Evolutionary conservation across 1,140 invertebrate species (phyloP).

Genomic region (Drosophila setifemur): DNA sequence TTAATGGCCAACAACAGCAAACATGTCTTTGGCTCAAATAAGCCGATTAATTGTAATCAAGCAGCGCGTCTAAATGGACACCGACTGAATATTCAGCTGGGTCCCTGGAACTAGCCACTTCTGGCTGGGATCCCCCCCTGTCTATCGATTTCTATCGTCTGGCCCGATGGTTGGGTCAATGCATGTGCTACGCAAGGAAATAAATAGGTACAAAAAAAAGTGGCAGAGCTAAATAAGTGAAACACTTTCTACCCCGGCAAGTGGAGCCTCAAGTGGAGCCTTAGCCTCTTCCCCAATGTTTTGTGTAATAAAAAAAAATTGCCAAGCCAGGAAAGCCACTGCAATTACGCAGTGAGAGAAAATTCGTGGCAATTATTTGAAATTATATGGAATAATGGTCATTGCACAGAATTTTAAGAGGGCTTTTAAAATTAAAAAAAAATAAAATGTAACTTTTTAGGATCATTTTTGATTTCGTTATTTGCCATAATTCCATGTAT

Average conservation of each 20-base stretch:
- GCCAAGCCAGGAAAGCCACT: slow-evolving; percentile 10
- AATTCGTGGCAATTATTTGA: too few relatives aligned
- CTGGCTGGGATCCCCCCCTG: slow-evolving; percentile 28
- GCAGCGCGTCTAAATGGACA: slow-evolving; percentile 44
- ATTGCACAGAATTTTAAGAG: too few relatives aligned
- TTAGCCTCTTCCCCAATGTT: slow-evolving; percentile 9
- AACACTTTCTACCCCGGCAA: slow-evolving; percentile 73
- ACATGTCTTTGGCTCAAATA: slow-evolving; percentile 57
- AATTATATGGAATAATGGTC: too few relatives aligned
- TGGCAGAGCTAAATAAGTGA: slow-evolving; percentile 39
- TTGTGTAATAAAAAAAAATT: slow-evolving; percentile 58
- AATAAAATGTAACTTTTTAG: too few relatives aligned
- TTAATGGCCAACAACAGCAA: slow-evolving; percentile 27
- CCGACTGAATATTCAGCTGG: slow-evolving; percentile 16
- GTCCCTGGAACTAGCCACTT: not conserved
- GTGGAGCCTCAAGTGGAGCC: slow-evolving; percentile 28
- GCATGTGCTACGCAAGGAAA: slow-evolving; percentile 42
- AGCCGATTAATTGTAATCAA: slow-evolving; percentile 81
- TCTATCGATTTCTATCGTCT: slow-evolving; percentile 74
- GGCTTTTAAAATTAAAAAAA: too few relatives aligned
- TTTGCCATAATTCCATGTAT: too few relatives aligned
- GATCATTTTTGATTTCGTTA: too few relatives aligned
- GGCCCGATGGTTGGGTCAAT: slow-evolving; percentile 63
- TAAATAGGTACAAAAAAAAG: slow-evolving; percentile 7
- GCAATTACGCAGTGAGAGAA: not conserved